Evolutionary conservation across 2,888 invertebrate genomes (phyloP), one percentile per base, ranked within the genome.

Genomic region (Herminia tarsipennalis): DNA sequence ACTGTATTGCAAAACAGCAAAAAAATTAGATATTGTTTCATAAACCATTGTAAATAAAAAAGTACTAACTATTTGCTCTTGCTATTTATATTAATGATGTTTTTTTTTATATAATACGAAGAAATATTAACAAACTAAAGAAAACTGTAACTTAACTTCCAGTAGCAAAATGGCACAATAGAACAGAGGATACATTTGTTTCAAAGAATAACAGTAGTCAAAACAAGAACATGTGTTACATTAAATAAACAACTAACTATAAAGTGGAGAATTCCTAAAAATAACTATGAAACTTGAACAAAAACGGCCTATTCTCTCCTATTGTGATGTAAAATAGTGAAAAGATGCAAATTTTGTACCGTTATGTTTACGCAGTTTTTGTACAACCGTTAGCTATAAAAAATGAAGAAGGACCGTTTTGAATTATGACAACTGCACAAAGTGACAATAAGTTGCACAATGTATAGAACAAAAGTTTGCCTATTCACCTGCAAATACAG

Each of bases 401-500:
- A 85, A 81, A 83, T 78, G 82, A 85, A 82, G 76, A 74, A 71
- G 67, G 73, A 61, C 65, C 63, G 60, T 53, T 60, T 70, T 69
- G 65, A 65, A 70, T 74, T 73, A 70, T 74, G 73, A 60, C 76
- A 81, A 82, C 47, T 56, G 76, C 76, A 81, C 83, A 85, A 18
- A 18, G 10, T 14, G 16, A 14, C n/a, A 88, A 67, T 66, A 65
- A 54, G 63, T 81, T 89, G 86, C 83, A 78, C 88, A 90, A 88
- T 60, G 51, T 60, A 60, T 73, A 76, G 73, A 83, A 39, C 80
- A 81, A 83, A 63, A 74, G 74, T 62, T 48, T 52, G 73, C 76
- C 81, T 83, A 83, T 86, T 79, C 87, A 89, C 90, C 88, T 89
- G 88, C 74, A 63, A 73, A 76, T 40, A 72, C 88, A 90, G 90